A percentile compares a stretch with the other conserved stretches of the same genome.
phyloP scores from a whole-genome alignment of 2,113 vertebrate genomes.

The Hydrochoerus hydrochaeris region DNA sequence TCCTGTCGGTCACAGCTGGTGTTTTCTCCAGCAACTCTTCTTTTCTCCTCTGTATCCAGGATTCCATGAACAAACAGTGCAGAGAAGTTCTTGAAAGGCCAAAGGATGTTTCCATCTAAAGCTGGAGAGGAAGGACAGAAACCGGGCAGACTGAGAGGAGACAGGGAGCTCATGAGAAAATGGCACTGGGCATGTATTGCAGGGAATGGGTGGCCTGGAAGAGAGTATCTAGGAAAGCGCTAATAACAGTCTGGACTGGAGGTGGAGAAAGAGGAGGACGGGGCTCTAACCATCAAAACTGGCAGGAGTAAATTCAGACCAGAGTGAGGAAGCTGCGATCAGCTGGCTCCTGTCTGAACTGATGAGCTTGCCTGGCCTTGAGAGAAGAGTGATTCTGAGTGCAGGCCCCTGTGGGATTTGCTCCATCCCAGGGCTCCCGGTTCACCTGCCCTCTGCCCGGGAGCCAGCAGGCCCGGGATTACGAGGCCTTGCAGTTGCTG shows the following conservation, averaged over 20 bases:
- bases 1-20: neutral
- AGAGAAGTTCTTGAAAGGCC: neutral
- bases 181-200: neutral
- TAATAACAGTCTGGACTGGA: neutral
- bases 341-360: neutral
- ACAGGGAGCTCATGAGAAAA: neutral
- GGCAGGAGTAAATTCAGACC: neutral
- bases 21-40: neutral
- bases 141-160: neutral
- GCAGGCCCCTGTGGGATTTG: neutral
- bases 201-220: neutral
- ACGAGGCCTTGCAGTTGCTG: neutral
- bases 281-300: neutral
- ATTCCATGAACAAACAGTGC: no score
- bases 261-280: neutral
- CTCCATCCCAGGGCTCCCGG: neutral
- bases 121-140: neutral
- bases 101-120: neutral
- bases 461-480: slow-evolving; percentile 17
- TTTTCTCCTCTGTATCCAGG: neutral
- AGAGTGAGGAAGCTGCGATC: accelerated
- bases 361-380: neutral
- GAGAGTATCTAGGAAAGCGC: neutral
- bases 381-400: neutral
- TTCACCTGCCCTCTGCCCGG: neutral